Percentiles rank a stretch among this genome's conserved stretches.
phyloP scores from a whole-genome alignment of 2,113 vertebrate genomes.

The Chaetura pelagica region DNA sequence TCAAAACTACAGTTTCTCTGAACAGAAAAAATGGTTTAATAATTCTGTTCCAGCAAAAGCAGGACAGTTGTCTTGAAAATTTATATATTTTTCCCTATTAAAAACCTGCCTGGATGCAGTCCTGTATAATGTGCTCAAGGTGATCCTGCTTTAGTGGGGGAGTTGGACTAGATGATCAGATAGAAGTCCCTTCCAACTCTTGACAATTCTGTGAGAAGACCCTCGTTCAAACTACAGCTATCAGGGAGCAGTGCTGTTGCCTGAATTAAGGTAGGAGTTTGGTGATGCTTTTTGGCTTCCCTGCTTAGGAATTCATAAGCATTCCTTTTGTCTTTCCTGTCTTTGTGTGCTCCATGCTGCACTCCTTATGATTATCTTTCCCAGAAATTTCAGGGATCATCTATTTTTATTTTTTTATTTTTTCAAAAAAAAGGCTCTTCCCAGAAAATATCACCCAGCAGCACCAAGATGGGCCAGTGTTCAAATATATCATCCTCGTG shows the following conservation, averaged over 20 bases:
- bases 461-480: accelerated
- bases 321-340: neutral
- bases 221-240: accelerated
- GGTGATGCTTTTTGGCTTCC: neutral
- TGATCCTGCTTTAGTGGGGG: too few species aligned
- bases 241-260: neutral
- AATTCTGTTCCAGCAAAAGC: too few species aligned
- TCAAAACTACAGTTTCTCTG: too few species aligned
- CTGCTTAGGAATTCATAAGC: neutral
- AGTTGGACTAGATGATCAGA: too few species aligned
- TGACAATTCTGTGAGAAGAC: too few species aligned
- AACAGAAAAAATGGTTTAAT: too few species aligned
- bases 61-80: neutral
- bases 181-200: too few species aligned
- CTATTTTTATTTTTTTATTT: neutral
- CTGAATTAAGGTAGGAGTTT: too few species aligned
- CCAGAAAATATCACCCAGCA: neutral
- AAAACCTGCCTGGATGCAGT: too few species aligned
- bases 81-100: too few species aligned
- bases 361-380: accelerated
- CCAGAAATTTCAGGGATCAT: neutral
- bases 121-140: too few species aligned
- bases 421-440: neutral
- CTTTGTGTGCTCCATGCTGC: accelerated
- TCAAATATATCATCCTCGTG: neutral